phyloP scores from a whole-genome alignment of 2,888 invertebrate genomes.

The Drosophila histrio region DNA sequence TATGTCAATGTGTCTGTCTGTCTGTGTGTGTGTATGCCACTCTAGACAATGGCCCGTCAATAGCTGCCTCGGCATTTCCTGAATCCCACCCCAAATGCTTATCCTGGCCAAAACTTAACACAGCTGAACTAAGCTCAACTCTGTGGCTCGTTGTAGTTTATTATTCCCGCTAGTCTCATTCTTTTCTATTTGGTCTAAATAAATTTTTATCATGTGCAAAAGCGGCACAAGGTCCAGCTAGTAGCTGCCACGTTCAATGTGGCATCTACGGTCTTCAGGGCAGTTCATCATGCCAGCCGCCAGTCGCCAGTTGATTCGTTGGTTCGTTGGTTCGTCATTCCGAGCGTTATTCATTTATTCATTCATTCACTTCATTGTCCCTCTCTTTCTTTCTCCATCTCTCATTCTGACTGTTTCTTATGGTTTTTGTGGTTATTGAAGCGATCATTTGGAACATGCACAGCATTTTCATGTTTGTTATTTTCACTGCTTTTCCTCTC shows the following conservation, averaged over 20 bases:
- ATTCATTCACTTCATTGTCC: conserved; percentile 30
- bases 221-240: conserved; percentile 37
- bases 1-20: background rate
- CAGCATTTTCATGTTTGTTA: conserved; percentile 72
- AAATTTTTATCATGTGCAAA: conserved; percentile 78
- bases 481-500: conserved; percentile 25
- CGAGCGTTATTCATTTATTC: conserved; percentile 68
- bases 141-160: conserved; percentile 66
- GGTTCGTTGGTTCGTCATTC: conserved; percentile 44
- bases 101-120: conserved; percentile 29
- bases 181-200: conserved; percentile 80
- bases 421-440: conserved; percentile 81
- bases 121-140: conserved; percentile 29
- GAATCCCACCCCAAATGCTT: conserved; percentile 10
- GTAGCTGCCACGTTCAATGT: background rate
- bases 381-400: background rate
- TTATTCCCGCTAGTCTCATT: conserved; percentile 79
- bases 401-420: conserved; percentile 66
- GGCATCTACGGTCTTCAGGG: background rate
- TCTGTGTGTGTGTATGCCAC: conserved; percentile 32
- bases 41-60: conserved; percentile 72
- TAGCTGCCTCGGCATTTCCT: conserved; percentile 70
- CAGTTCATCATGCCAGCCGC: conserved; percentile 59
- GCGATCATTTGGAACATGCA: conserved; percentile 81
- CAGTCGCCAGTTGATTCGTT: background rate